Conservation (phyloP, 30 jellyfish, hydroid and myxozoan genomes). For the Aurelia sp. region DNA sequence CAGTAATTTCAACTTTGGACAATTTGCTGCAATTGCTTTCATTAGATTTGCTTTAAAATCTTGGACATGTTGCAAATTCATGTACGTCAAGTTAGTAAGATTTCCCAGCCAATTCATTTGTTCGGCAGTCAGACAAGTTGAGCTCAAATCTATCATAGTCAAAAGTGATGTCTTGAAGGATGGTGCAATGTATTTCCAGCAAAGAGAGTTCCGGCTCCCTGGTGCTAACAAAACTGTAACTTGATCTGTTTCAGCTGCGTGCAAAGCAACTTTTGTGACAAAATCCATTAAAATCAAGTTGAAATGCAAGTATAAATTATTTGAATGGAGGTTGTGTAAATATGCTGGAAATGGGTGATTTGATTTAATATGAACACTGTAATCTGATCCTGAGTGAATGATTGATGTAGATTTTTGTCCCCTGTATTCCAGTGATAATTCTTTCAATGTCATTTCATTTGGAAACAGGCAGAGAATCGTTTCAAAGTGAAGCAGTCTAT, state of each 20-base stretch:
- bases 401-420: constrained; percentile 65
- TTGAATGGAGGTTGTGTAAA: constrained; percentile 13
- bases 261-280: constrained; percentile 71
- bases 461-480: constrained; percentile 73
- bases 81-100: constrained; percentile 64
- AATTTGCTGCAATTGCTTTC: constrained; percentile 82
- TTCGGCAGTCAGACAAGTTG: constrained; percentile 68
- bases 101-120: constrained; percentile 94
- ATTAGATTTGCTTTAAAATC: constrained; percentile 81
- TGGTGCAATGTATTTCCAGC: constrained; percentile 80
- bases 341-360: constrained; percentile 55
- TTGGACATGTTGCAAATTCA: constrained; percentile 73
- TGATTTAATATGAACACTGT: constrained; percentile 31
- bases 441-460: constrained; percentile 56
- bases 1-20: constrained; percentile 64
- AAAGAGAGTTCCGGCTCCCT: constrained; percentile 78
- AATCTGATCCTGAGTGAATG: constrained; percentile 61
- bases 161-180: constrained; percentile 57
- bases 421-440: constrained; percentile 68
- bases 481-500: constrained; percentile 56
- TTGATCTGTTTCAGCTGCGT: constrained; percentile 82
- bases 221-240: constrained; percentile 79
- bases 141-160: constrained; percentile 73
- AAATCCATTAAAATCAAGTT: constrained; percentile 80
- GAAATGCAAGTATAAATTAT: constrained; percentile 73